These are phyloP conservation scores for Cantharis rufa DNA, from an alignment of 2,888 invertebrate species.

Conservation along the genomic window DNA sequence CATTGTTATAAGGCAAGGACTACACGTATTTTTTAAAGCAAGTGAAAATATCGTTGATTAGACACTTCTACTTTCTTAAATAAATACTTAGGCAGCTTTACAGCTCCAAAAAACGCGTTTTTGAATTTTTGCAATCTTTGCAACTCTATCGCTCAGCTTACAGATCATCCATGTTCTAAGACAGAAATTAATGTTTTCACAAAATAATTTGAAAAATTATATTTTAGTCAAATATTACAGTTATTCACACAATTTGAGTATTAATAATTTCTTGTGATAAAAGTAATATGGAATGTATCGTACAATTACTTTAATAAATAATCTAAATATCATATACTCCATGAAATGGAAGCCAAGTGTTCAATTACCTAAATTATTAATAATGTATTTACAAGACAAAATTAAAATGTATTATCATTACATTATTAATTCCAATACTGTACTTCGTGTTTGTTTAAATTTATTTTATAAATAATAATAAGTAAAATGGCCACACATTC, in stretches of 20 bases:
- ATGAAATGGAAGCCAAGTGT: constrained; percentile 42
- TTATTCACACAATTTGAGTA: constrained; percentile 53
- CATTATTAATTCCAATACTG: constrained; percentile 46
- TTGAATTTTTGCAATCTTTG: too few species aligned
- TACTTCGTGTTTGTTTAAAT: constrained; percentile 39
- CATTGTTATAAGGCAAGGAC: too few species aligned
- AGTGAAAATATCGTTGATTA: too few species aligned
- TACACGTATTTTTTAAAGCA: too few species aligned
- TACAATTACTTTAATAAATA: constrained; percentile 39
- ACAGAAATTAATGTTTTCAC: too few species aligned
- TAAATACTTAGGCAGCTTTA: too few species aligned
- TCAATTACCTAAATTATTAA: constrained; percentile 39
- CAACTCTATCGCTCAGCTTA: too few species aligned
- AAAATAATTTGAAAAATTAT: constrained; percentile 46
- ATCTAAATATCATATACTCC: constrained; percentile 41
- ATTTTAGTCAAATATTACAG: constrained; percentile 45
- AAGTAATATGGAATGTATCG: constrained; percentile 48
- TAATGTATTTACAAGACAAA: constrained; percentile 39
- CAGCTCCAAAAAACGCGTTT: too few species aligned
- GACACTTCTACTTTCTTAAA: too few species aligned
- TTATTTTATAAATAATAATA: constrained; percentile 18
- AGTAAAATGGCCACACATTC: constrained; percentile 46
- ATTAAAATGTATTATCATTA: constrained; percentile 37
- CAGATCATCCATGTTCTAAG: too few species aligned
- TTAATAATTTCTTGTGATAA: constrained; percentile 46